These are phyloP conservation scores for Zaprionus tsacasi DNA, from an alignment of 1,140 invertebrate species.

Conservation along the genomic window DNA sequence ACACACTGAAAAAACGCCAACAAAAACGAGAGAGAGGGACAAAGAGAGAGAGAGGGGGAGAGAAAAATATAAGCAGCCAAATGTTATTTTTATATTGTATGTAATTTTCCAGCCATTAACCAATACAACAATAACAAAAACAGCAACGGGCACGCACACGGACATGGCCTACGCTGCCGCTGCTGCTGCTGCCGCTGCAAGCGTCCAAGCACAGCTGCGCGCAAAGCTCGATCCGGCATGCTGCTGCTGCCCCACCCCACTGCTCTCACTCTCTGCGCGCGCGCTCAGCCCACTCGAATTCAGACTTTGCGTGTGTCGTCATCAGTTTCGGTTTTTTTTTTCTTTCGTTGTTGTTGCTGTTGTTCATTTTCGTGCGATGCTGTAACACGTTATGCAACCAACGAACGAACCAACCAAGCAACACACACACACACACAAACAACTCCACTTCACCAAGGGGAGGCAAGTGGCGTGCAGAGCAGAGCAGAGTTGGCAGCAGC, in stretches of 20 bases:
- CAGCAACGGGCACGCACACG: slow-evolving; percentile 40
- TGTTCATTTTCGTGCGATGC: slow-evolving; percentile 75
- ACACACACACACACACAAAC: slow-evolving; percentile 36
- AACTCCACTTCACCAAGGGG: slow-evolving; percentile 36
- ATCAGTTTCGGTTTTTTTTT: slow-evolving; percentile 69
- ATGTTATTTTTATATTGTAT: slow-evolving; percentile 52
- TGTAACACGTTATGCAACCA: slow-evolving; percentile 81
- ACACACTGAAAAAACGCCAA: slow-evolving; percentile 6
- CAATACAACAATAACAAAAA: slow-evolving; percentile 50
- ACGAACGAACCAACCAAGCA: slow-evolving; percentile 33
- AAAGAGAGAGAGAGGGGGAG: background rate
- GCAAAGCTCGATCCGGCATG: slow-evolving; percentile 8
- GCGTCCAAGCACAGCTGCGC: slow-evolving; percentile 39
- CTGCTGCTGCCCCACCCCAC: background rate
- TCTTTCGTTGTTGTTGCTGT: slow-evolving; percentile 45
- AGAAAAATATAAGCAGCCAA: slow-evolving; percentile 26
- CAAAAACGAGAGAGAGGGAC: background rate
- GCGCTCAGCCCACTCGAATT: slow-evolving; percentile 15
- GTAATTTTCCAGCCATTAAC: slow-evolving; percentile 74
- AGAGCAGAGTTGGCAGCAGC: background rate
- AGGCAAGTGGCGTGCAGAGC: slow-evolving; percentile 12
- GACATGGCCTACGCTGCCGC: slow-evolving; percentile 25
- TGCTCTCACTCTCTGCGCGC: slow-evolving; percentile 2
- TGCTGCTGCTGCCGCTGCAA: background rate
- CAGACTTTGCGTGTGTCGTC: slow-evolving; percentile 65